Conservation (phyloP, 2,113 vertebrate species). For the Chionodraco myersi region DNA sequence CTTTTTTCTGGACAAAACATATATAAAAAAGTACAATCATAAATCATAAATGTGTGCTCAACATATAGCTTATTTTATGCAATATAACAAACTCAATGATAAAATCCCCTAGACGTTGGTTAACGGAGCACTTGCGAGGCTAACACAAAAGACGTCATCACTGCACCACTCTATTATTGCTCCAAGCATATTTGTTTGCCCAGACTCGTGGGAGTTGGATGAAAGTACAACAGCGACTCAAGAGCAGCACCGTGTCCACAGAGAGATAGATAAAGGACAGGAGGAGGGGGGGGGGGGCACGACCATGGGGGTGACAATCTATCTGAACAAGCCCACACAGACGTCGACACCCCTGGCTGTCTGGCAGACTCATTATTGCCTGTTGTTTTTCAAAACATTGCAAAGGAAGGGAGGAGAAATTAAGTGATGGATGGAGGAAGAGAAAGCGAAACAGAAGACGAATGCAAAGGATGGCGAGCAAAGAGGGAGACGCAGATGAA, state of each 20-base stretch:
- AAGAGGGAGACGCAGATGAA: not conserved
- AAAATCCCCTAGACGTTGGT: too few relatives aligned
- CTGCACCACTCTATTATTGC: too few relatives aligned
- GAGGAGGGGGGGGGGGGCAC: not conserved
- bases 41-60: too few relatives aligned
- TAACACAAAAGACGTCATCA: too few relatives aligned
- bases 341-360: constrained; percentile 7
- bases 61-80: too few relatives aligned
- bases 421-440: constrained; percentile 1
- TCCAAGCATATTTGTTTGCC: constrained; percentile 11
- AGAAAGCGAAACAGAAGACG: not conserved
- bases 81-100: too few relatives aligned
- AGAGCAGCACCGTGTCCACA: constrained; percentile 8
- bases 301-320: not conserved
- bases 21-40: too few relatives aligned
- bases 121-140: too few relatives aligned
- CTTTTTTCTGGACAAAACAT: too few relatives aligned
- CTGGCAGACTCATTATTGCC: constrained; percentile 24
- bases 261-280: constrained; percentile 23
- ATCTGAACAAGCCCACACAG: constrained; percentile 16
- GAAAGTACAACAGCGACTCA: not conserved
- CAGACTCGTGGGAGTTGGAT: not conserved
- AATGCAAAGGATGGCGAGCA: not conserved
- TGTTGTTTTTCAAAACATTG: constrained; percentile 19
- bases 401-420: not conserved